Percentiles rank a stretch among this genome's conserved stretches.
Conservation (phyloP, 2,888 invertebrate genomes). For the Podabrus alpinus region DNA sequence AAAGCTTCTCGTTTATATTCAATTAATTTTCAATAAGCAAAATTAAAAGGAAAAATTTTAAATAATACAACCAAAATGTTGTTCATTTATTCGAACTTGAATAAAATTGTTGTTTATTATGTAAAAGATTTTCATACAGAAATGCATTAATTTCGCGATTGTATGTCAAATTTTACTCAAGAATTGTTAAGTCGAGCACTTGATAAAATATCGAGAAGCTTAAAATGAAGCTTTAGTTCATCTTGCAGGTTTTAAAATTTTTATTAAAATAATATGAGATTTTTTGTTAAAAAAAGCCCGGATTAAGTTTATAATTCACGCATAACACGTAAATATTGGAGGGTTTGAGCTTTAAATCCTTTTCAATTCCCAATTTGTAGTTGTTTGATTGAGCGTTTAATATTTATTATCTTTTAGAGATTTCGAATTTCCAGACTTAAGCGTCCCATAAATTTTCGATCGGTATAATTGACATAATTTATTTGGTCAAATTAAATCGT, state of each 20-base stretch:
- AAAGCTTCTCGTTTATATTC: neutral
- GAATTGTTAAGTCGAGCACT: neutral
- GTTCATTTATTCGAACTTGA: neutral
- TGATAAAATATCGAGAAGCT: neutral
- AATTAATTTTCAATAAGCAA: neutral
- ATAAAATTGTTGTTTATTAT: neutral
- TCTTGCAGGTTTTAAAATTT: too few species aligned
- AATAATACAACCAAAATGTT: neutral
- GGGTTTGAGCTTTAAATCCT: neutral
- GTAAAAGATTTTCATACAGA: neutral
- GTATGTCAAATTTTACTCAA: neutral
- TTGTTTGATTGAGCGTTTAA: conserved; percentile 2
- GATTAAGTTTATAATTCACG: neutral
- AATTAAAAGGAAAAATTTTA: neutral
- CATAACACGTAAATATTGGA: conserved; percentile 1
- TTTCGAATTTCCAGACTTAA: neutral
- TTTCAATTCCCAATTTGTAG: conserved; percentile 4
- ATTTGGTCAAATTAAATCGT: neutral
- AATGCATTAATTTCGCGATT: neutral
- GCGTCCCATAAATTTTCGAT: neutral
- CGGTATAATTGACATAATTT: neutral
- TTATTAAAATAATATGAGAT: neutral
- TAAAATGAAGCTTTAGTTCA: neutral
- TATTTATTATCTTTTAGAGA: conserved; percentile 1
- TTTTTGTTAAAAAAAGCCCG: neutral